Evolutionary conservation across 2,113 vertebrate genomes (phyloP), one percentile per base, ranked within the genome.

Genomic region (Galbula dea): DNA sequence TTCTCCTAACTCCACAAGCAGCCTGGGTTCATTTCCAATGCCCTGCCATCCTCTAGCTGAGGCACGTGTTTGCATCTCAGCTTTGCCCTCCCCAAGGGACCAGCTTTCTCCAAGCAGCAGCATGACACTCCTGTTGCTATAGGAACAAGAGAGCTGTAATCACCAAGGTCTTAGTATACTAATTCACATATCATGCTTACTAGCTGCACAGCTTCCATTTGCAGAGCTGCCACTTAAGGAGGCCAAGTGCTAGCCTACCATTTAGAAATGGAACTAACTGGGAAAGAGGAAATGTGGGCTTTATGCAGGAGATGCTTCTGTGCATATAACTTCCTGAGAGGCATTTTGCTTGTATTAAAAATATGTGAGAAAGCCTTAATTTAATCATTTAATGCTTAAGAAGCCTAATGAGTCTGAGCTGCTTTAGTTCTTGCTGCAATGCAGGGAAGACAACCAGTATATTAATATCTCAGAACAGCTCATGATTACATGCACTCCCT

Each of bases 71-170:
- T 41, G 59, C 77, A 34, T 34, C 92, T 57, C 87, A 55, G 89
- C 88, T 68, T 9, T 55, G 82, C 45, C 71, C 94, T 91, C 66
- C 95, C 95, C 51, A 4, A 14, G 91, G 83, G 93, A 94, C 16
- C 49, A 22, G 82, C 90, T 92, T 87, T 81, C 91, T 94, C 34
- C 92, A 89, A 93, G 94, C 95, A 49, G 75, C 67, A 88, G 93
- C 88, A 78, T 0, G 3, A 77, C 78, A 46, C 87, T 79, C 61
- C 51, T 91, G 97, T 97, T 97, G 97, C 97, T 96, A 97, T 97
- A 95, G 97, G 95, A 97, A 98, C 93, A 82, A 18, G 7, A 36
- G 95, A 66, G 78, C 89, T 86, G 51, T 91, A 93, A 62, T 49
- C 96, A 85, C 92, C 86, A 27, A 92, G 90, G 94, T 66, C 93